Base-by-base conservation (phyloP, 2,113 vertebrate genomes). In the Cervus canadensis region DNA sequence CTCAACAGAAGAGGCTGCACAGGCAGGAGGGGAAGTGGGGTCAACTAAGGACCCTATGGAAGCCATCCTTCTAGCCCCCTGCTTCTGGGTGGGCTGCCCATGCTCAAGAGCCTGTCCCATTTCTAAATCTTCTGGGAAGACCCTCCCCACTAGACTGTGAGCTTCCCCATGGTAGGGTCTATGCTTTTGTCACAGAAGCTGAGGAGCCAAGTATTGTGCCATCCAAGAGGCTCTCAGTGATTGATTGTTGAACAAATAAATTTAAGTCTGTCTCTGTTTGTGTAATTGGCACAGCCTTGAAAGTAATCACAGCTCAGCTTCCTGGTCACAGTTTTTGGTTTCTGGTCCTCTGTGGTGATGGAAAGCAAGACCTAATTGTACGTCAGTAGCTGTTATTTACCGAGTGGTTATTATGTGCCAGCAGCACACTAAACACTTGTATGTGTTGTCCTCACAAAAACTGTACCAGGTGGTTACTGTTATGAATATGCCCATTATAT, bases 401-500 rank as follows among this genome's bases (percentile, higher is more conserved):
- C 6, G 21, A 93, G 48, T 2, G 19, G 16, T 56, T 74, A 16
- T 33, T 36, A 25, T 12, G 89, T 52, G 26, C 57, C 21, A 13
- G 57, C 30, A 64, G 28, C 33, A 16, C 4, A 12, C 26, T 33
- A 3, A 45, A 10, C 21, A 3, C 45, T 67, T 45, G 15, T 7
- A 56, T 25, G 13, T 83, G 1, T 43, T 28, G 2, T 23, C 48
- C 84, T 92, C 71, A 48, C 87, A 96, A 96, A 96, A 96, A 95
- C 95, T 91, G 93, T 78, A 89, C 4, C 21, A 98, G 85, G 87
- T 89, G 94, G 96, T 89, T 95, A 78, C 87, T 33, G 13, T 28
- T 67, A 97, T 94, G 96, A 98, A 97, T 97, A 88, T 52, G 52
- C 95, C 96, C 97, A 95, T 94, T 98, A 96, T 84, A 98, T 71